A percentile compares a stretch with the other conserved stretches of the same genome.
Conservation (phyloP, 2,797 vertebrate species). For the Protonibea diacanthus region DNA sequence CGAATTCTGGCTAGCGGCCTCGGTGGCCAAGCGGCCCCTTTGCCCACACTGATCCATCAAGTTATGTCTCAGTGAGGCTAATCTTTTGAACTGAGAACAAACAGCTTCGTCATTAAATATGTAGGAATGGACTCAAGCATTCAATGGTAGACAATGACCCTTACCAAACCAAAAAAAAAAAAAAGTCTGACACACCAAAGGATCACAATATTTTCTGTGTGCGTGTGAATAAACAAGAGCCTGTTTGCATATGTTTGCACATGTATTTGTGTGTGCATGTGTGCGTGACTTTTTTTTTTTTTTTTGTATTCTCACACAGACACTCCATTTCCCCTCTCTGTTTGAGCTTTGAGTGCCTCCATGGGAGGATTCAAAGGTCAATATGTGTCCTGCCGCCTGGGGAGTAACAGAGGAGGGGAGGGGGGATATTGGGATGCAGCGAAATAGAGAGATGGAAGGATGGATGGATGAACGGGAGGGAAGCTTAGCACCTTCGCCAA, state of each 20-base stretch:
- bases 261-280: not conserved
- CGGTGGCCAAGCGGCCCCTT: conserved; percentile 37
- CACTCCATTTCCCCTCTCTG: conserved; percentile 28
- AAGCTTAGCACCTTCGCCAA: conserved; percentile 12
- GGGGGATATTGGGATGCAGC: not conserved
- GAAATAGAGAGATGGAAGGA: conserved; percentile 24
- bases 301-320: conserved; percentile 24
- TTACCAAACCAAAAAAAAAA: conserved; percentile 37
- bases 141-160: conserved; percentile 36
- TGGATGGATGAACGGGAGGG: conserved; percentile 3
- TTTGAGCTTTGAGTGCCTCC: conserved; percentile 40
- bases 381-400: conserved; percentile 50
- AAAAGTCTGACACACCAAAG: conserved; percentile 23
- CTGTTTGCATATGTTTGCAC: conserved; percentile 25
- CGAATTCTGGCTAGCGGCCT: conserved; percentile 51
- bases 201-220: conserved; percentile 17
- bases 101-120: conserved; percentile 62
- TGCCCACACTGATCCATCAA: conserved; percentile 65
- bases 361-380: conserved; percentile 62
- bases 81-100: conserved; percentile 74
- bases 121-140: conserved; percentile 44
- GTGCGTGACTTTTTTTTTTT: conserved; percentile 4
- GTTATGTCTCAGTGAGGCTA: conserved; percentile 57
- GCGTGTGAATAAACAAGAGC: not conserved
- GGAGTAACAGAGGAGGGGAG: conserved; percentile 45